phyloP scores from a whole-genome alignment of 1,140 invertebrate genomes.

The Heterodera carotae region DNA sequence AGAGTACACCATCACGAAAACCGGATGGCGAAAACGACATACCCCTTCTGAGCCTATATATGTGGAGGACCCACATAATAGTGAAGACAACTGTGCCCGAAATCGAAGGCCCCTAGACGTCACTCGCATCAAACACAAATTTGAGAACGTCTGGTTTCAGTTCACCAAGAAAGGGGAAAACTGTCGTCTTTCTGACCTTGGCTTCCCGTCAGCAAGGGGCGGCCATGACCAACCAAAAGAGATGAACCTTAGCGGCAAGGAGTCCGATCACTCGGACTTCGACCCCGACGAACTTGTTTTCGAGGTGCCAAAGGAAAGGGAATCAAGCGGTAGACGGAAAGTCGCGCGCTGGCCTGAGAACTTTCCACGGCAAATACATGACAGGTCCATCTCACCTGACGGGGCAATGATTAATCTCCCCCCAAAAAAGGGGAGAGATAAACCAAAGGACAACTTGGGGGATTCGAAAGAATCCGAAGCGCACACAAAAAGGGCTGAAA shows the following conservation, averaged over 20 bases:
- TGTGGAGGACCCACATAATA: neutral
- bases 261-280: neutral
- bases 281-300: neutral
- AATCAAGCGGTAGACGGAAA: neutral
- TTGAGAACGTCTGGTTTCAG: neutral
- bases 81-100: neutral
- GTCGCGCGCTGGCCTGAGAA: too few relatives aligned
- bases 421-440: too few relatives aligned
- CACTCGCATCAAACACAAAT: neutral
- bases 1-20: neutral
- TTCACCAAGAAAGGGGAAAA: neutral
- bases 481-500: too few relatives aligned
- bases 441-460: too few relatives aligned
- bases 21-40: neutral
- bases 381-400: too few relatives aligned
- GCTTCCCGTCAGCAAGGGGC: neutral
- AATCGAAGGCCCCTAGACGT: neutral
- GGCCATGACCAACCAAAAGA: neutral
- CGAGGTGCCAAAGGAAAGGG: neutral
- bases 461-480: too few relatives aligned
- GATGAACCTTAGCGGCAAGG: neutral
- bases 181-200: neutral
- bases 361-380: too few relatives aligned
- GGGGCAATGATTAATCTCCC: too few relatives aligned
- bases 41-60: neutral